Evolutionary conservation across 1,140 invertebrate genomes (phyloP), one percentile per base, ranked within the genome.

Genomic region (Agrilus planipennis): DNA sequence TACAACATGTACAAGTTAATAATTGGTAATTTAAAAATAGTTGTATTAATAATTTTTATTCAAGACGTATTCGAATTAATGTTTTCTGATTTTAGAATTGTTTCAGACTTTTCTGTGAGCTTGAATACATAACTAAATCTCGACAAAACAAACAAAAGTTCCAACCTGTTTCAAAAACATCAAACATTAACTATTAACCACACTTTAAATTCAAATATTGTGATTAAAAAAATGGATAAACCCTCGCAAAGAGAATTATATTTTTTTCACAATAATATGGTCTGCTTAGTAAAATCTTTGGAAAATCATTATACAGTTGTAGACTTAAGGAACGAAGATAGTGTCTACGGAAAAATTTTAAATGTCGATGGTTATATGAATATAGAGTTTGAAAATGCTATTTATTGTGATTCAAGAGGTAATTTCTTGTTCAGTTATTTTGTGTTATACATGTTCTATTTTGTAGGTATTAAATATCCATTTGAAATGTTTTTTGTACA

Each of bases 341-440:
- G 43, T 47, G 49, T 57, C 30, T 41, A 44, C 16, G 57, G 57
- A 47, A 52, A 51, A 53, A 51, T 60, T 27, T 31, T 35, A 11
- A 35, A 45, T 44, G 55, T 58, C 3, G 57, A 60, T 47, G 57
- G 46, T 9, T 45, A 30, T 34, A 60, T 60, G 57, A 60, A 60
- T 39, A 39, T 60, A 30, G 53, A 60, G 44, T 51, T 60, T 47
- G 51, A 55, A 44, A 44, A 57, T 47, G 56, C 49, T 22, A 39
- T 49, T 20, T 53, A 48, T 42, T 55, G 49, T 36, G 50, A 60
- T 44, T 16, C 44, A 14, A 44, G 41, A 41, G 54, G 54, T 55
- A 51, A n/a, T n/a, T n/a, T n/a, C n/a, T n/a, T n/a, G n/a, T n/a
- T n/a, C n/a, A n/a, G n/a, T n/a, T 40, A n/a, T 19, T 9, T 15